A percentile compares a stretch with the other conserved stretches of the same genome.
phyloP scores from a whole-genome alignment of 2,113 vertebrate genomes.

The Forbesichthys papilliferus region DNA sequence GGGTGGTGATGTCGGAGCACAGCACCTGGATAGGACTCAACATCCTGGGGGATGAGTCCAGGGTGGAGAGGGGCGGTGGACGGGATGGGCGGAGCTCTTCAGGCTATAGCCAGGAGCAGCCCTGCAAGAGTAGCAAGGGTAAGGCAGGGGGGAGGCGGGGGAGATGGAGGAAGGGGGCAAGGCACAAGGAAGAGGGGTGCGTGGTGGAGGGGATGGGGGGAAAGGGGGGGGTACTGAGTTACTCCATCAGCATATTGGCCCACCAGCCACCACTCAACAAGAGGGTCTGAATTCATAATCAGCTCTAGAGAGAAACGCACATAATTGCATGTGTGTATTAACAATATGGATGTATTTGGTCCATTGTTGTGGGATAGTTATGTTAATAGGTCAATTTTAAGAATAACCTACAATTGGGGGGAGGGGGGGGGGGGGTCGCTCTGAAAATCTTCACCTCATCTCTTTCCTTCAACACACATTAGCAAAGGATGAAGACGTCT shows the following conservation, averaged over 20 bases:
- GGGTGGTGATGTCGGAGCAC: constrained; percentile 81
- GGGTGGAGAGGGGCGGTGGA: constrained; percentile 76
- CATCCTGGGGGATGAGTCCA: constrained; percentile 80
- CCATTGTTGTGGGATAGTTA: too few species aligned
- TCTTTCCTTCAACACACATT: not conserved
- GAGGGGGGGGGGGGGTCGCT: not conserved
- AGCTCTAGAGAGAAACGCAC: not conserved
- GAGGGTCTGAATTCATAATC: too few species aligned
- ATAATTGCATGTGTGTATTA: not conserved
- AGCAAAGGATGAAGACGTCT: not conserved
- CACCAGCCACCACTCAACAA: too few species aligned
- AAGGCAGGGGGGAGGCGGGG: constrained; percentile 17
- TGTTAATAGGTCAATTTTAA: too few species aligned
- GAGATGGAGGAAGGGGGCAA: constrained; percentile 21
- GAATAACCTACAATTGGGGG: not conserved
- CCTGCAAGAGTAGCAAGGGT: constrained; percentile 76
- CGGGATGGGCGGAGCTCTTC: constrained; percentile 77
- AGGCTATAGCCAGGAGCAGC: constrained; percentile 79
- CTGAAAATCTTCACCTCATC: not conserved
- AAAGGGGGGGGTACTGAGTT: constrained; percentile 55
- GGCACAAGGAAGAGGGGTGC: constrained; percentile 18
- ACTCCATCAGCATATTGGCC: constrained; percentile 56
- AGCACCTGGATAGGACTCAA: constrained; percentile 82
- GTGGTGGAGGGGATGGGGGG: constrained; percentile 21
- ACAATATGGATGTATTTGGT: not conserved